phyloP scores from a whole-genome alignment of 1,140 invertebrate species.

The Drosophila bocqueti region DNA sequence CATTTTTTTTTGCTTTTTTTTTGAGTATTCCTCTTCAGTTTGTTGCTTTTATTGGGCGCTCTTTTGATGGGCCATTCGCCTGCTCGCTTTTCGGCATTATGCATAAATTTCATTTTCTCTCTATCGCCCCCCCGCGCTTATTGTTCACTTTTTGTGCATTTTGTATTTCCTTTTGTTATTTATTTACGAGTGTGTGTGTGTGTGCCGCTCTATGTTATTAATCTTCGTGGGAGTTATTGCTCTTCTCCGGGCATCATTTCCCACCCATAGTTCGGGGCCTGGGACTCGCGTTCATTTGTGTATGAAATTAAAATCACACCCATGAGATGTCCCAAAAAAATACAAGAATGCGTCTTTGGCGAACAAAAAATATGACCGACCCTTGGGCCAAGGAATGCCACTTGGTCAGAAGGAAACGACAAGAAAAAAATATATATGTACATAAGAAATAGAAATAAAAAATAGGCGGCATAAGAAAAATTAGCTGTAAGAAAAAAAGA shows the following conservation, averaged over 20 bases:
- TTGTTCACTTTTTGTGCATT: slow-evolving; percentile 81
- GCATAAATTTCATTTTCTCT: slow-evolving; percentile 79
- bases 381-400: slow-evolving; percentile 69
- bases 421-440: not conserved
- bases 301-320: slow-evolving; percentile 85
- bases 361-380: slow-evolving; percentile 54
- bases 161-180: slow-evolving; percentile 71
- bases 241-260: slow-evolving; percentile 49
- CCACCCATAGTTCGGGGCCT: slow-evolving; percentile 8
- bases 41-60: slow-evolving; percentile 67
- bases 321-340: slow-evolving; percentile 68
- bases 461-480: slow-evolving; percentile 28
- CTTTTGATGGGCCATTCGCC: slow-evolving; percentile 75
- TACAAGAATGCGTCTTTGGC: slow-evolving; percentile 8
- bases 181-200: slow-evolving; percentile 62
- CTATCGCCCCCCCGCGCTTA: slow-evolving; percentile 50
- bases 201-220: slow-evolving; percentile 67
- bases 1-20: not conserved
- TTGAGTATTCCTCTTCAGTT: slow-evolving; percentile 34
- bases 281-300: slow-evolving; percentile 80
- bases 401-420: slow-evolving; percentile 8
- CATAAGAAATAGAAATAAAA: not conserved
- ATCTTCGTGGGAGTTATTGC: slow-evolving; percentile 84
- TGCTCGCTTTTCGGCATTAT: slow-evolving; percentile 65
- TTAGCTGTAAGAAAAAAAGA: slow-evolving; percentile 11